A percentile compares a stretch with the other conserved stretches of the same genome.
Conservation (phyloP, 1,140 invertebrate species). For the Popillia japonica region DNA sequence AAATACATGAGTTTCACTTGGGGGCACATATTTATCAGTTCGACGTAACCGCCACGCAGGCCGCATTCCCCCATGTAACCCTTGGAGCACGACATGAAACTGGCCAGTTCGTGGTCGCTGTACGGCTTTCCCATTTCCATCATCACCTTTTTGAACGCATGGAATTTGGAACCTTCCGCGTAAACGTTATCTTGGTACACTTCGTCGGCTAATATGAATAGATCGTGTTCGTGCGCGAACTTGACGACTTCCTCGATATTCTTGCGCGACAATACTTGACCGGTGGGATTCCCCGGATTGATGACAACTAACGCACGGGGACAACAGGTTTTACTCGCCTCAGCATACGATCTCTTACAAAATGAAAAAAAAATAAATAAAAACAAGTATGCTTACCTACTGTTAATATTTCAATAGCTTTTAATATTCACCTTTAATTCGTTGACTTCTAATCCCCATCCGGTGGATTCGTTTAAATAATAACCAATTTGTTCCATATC, state of each 20-base stretch:
- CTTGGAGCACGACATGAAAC: constrained; percentile 97
- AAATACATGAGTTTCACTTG: constrained; percentile 85
- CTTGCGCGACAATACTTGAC: constrained; percentile 82
- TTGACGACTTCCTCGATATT: constrained; percentile 94
- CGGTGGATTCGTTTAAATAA: constrained; percentile 89
- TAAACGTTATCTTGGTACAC: constrained; percentile 98
- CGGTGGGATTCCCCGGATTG: constrained; percentile 99
- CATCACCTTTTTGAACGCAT: constrained; percentile 94
- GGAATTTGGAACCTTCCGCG: constrained; percentile 84
- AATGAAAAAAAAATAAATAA: no score
- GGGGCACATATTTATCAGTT: constrained; percentile 88
- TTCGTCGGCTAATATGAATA: constrained; percentile 96
- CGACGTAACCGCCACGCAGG: constrained; percentile 91
- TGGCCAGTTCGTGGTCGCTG: constrained; percentile 85
- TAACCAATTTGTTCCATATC: constrained; percentile 88
- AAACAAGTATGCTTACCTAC: no score
- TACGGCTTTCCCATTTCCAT: constrained; percentile 90
- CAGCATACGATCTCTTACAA: constrained; percentile 69
- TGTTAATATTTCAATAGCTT: not conserved
- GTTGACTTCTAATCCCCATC: constrained; percentile 83
- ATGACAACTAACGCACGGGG: constrained; percentile 94
- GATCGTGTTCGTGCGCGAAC: constrained; percentile 87
- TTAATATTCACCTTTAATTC: constrained; percentile 74
- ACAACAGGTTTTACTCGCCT: constrained; percentile 73
- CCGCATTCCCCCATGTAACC: constrained; percentile 94